These are phyloP conservation scores for Hyaena hyaena DNA, from an alignment of 2,113 vertebrate species.

Conservation along the genomic window DNA sequence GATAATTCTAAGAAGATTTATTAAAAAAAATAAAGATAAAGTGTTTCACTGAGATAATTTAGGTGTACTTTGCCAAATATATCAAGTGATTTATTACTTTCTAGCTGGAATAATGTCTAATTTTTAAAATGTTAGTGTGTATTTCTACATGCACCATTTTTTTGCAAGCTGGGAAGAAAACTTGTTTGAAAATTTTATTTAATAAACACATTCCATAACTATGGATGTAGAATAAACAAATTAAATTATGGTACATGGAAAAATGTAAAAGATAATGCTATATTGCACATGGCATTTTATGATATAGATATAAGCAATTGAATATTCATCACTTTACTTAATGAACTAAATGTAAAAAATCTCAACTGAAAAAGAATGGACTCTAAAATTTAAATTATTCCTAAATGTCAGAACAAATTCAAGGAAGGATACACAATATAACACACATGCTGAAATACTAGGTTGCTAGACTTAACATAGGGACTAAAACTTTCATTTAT, in stretches of 20 bases:
- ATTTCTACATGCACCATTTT: neutral
- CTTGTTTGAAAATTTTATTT: neutral
- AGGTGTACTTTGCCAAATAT: neutral
- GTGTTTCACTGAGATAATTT: neutral
- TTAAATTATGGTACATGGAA: neutral
- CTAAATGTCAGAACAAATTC: neutral
- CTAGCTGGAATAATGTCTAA: neutral
- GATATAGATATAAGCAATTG: neutral
- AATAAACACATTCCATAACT: neutral
- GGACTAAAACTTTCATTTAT: neutral
- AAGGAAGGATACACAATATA: neutral
- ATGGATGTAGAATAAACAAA: neutral
- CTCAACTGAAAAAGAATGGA: neutral
- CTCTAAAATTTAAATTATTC: neutral
- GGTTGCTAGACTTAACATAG: neutral
- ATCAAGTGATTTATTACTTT: neutral
- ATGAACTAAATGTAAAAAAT: neutral
- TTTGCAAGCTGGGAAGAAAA: conserved; percentile 2
- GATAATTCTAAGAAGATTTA: neutral
- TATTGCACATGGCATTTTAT: neutral
- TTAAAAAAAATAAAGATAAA: neutral
- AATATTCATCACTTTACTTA: neutral
- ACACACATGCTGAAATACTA: neutral
- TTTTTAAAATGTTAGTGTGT: neutral
- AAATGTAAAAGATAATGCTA: neutral